Evolutionary conservation across 1,140 invertebrate species (phyloP), one percentile per base, ranked within the genome.

Genomic region (Drosophila azteca): DNA sequence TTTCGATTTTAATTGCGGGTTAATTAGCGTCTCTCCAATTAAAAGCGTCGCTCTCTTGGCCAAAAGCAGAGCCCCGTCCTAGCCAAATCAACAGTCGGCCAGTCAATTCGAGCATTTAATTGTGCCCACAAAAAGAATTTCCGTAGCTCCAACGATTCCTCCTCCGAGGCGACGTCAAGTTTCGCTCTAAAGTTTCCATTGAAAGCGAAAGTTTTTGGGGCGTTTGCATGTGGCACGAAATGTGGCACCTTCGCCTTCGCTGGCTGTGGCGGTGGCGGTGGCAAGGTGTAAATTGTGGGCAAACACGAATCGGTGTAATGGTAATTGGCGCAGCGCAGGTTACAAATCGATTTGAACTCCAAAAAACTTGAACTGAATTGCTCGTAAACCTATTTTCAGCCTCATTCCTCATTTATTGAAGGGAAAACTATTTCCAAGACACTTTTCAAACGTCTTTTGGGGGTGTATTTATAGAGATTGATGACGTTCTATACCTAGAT

Each of bases 81-180:
- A 39, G 35, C 35, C 35, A 39, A 39, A 48, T 64, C n/a, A 49
- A 49, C 50, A 44, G 2, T n/a, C 44, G 63, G 51, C 39, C 8
- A 29, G 48, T 44, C 53, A 52, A 62, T 13, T 39, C 35, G 70
- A 65, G 71, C 71, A 75, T 82, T 87, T 88, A 87, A 87, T 87
- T 87, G 82, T 87, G 82, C 78, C 82, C 82, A 87, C 85, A 87
- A 87, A 82, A 58, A 75, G 82, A 87, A 87, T 88, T 76, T 64
- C 53, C 53, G 39, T 59, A 44, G 58, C 66, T 64, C 13, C 35
- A 41, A 39, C 35, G 48, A 72, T 71, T 72, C 53, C 51, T 59
- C 29, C 29, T 31, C 7, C 29, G 29, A 39, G 46, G 8, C 29
- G 29, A 39, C 53, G 8, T 26, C 53, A 53, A 53, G 51, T 39